Percentiles rank a stretch among this genome's conserved stretches.
Conservation (phyloP, 2,113 vertebrate species). For the Ptychochromis oligacanthus region DNA sequence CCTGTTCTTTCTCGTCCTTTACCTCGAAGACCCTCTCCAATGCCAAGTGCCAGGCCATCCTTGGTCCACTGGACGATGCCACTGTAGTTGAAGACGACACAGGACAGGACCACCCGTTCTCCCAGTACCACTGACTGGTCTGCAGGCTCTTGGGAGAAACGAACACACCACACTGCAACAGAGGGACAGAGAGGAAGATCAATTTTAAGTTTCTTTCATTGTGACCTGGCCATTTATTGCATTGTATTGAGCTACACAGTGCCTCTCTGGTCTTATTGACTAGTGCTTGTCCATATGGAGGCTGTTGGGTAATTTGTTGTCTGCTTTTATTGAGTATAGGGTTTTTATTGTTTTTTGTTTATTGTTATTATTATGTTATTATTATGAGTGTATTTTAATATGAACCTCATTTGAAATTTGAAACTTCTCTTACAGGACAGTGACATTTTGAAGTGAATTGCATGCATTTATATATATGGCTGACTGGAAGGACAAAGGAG, state of each 20-base stretch:
- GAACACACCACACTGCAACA: slow-evolving; percentile 79
- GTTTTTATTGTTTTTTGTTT: slow-evolving; percentile 46
- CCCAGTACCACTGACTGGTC: slow-evolving; percentile 94
- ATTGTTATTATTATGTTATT: slow-evolving; percentile 42
- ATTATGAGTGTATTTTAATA: slow-evolving; percentile 34
- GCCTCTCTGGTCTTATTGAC: slow-evolving; percentile 48
- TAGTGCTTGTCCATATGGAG: slow-evolving; percentile 28
- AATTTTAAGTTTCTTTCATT: slow-evolving; percentile 41
- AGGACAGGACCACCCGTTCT: slow-evolving; percentile 87
- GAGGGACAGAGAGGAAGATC: slow-evolving; percentile 39
- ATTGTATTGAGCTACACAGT: slow-evolving; percentile 35
- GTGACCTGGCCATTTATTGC: slow-evolving; percentile 55
- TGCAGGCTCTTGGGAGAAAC: slow-evolving; percentile 92
- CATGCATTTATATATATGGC: too few relatives aligned
- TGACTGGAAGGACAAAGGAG: background rate
- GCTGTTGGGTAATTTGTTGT: slow-evolving; percentile 48
- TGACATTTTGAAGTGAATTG: slow-evolving; percentile 1
- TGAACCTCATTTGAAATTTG: background rate
- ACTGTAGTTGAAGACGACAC: slow-evolving; percentile 93
- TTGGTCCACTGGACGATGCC: slow-evolving; percentile 98
- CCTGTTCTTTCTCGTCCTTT: slow-evolving; percentile 31
- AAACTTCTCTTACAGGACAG: slow-evolving; percentile 13
- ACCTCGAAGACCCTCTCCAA: slow-evolving; percentile 93
- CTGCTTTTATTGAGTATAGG: slow-evolving; percentile 45
- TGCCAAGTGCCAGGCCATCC: slow-evolving; percentile 91